Base-by-base conservation (phyloP, 2,113 vertebrate genomes). In the Hippocampus zosterae region DNA sequence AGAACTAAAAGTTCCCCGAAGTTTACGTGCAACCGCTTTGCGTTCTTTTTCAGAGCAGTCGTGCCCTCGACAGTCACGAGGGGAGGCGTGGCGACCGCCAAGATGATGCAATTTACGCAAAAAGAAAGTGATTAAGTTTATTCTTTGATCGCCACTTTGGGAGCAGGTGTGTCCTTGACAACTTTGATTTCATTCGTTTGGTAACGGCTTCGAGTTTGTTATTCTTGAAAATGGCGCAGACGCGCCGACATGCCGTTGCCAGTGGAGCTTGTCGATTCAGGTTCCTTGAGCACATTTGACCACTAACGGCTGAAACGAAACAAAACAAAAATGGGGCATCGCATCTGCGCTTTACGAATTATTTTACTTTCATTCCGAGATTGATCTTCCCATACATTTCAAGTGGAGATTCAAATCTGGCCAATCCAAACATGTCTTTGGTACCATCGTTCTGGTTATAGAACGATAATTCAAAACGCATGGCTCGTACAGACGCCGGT, bases 401-500 rank as follows among this genome's bases (percentile, higher is more conserved):
- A 74, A 71, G 46, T 50, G 6, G 50, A 75, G 79, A 86, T 86
- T 86, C 72, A 75, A 84, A 88, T 87, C 81, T 72, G 69, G 48
- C 56, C 72, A 82, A 71, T 74, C 75, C 81, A 85, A 85, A 86
- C 77, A 82, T n/a, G 60, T 73, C 68, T 85, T 76, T 68, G 60
- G 75, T 86, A 84, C 74, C 63, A 79, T 83, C 77, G 65, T 79
- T 66, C 65, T 80, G 75, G 65, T 75, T 86, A 81, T 75, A 68
- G 70, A 73, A 69, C 77, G 79, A 85, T 85, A 84, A 89, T 86
- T 89, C 74, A 84, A 87, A 90, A 85, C 74, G 79, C 78, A 87
- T 82, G 87, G 79, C 70, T 90, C 77, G 81, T 89, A 90, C 79
- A 72, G 76, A 78, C 85, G 65, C 79, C 68, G 75, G 70, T 15